Percentiles rank a stretch among this genome's conserved stretches.
These are phyloP conservation scores for Microtus richardsoni DNA, from an alignment of 2,113 vertebrate genomes.

Conservation along the genomic window DNA sequence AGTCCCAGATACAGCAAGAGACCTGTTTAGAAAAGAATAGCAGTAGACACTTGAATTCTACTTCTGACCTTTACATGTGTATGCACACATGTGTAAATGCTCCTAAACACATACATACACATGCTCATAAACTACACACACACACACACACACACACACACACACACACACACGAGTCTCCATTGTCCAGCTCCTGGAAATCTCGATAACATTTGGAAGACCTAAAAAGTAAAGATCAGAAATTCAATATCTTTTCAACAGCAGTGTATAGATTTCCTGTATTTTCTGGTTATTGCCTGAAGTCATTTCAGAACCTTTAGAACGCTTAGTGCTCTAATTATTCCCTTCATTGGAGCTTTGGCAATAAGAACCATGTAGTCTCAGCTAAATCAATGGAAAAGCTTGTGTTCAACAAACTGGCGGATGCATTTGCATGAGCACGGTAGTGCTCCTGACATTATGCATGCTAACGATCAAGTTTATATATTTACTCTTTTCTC, in stretches of 20 bases:
- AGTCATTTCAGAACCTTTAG: constrained; percentile 66
- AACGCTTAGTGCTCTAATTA: constrained; percentile 75
- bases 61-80: background rate
- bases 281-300: background rate
- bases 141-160: background rate
- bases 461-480: background rate
- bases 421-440: constrained; percentile 42
- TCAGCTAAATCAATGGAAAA: constrained; percentile 80
- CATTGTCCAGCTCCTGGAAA: background rate
- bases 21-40: background rate
- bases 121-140: background rate
- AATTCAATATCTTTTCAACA: constrained; percentile 70
- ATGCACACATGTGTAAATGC: background rate
- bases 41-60: background rate
- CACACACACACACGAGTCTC: background rate
- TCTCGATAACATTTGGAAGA: constrained; percentile 36
- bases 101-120: background rate
- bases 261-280: constrained; percentile 55
- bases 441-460: constrained; percentile 46
- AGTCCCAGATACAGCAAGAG: background rate
- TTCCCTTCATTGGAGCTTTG: constrained; percentile 67
- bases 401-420: constrained; percentile 78
- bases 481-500: constrained; percentile 60
- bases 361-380: constrained; percentile 75
- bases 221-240: constrained; percentile 24